Evolutionary conservation across 1,140 invertebrate species (phyloP), one percentile per base, ranked within the genome.

Genomic region (Drosophila jambulina): DNA sequence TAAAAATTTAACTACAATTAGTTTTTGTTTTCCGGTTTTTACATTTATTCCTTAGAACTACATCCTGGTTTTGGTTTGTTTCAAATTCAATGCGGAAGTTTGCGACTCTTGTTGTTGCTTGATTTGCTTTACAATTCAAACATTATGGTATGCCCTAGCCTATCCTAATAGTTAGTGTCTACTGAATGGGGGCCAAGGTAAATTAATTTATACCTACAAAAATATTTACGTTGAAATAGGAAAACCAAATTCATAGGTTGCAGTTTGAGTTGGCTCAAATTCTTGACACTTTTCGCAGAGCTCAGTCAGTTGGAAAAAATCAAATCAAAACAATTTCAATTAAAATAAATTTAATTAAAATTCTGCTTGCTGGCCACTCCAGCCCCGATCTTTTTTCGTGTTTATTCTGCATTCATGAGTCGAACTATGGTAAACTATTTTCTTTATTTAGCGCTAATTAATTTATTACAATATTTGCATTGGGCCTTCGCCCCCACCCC

Each of bases 331-430:
- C 63, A 75, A 60, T 77, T 86, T 88, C 83, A 86, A 83, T 88
- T 80, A 83, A 83, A 88, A 86, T 67, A 69, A 77, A 88, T 86
- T 88, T 86, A 86, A 86, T 86, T 86, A 86, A 86, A 86, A 74
- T 77, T 80, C 63, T 69, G 75, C 65, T 86, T 65, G 23, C 29
- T 42, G 32, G 42, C 34, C 63, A 48, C 45, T 51, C 46, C 54
- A 51, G 49, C 27, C n/a, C 12, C n/a, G 38, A 21, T 40, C 32
- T 21, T 61, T 60, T 54, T 48, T 19, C 32, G 21, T 46, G 17
- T 57, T 48, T 49, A 45, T 67, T 68, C 51, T 59, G 21, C 17
- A 64, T 54, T 69, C 72, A 78, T 34, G 43, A 75, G 40, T 40
- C 34, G 27, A 48, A 53, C 74, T 51, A 75, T 57, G 75, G 65